These are phyloP conservation scores for Drosophila leonis DNA, from an alignment of 2,888 invertebrate genomes.

Conservation along the genomic window DNA sequence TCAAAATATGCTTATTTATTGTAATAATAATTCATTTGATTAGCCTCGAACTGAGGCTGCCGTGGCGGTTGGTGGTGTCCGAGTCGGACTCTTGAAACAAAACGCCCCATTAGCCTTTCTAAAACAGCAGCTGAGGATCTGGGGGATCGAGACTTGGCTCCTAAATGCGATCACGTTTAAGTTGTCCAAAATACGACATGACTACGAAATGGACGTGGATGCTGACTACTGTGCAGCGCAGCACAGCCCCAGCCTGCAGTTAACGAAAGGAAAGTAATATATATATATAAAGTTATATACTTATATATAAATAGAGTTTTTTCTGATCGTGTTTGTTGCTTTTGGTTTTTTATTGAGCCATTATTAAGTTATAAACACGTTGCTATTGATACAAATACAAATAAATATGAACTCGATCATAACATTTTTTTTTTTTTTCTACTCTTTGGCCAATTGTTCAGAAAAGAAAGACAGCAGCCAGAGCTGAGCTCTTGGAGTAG, in stretches of 20 bases:
- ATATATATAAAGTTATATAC: not conserved
- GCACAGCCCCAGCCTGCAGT: constrained; percentile 47
- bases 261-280: constrained; percentile 66
- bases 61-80: constrained; percentile 24
- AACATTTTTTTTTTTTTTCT: not conserved
- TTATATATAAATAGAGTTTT: not conserved
- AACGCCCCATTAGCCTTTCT: constrained; percentile 79
- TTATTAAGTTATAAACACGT: constrained; percentile 81
- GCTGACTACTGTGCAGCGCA: constrained; percentile 56
- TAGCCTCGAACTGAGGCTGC: constrained; percentile 37
- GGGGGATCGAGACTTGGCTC: constrained; percentile 21
- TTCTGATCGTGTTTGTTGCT: constrained; percentile 43
- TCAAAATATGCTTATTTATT: constrained; percentile 77
- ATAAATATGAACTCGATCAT: constrained; percentile 63
- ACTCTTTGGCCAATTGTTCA: constrained; percentile 47
- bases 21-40: constrained; percentile 80
- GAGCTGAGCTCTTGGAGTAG: constrained; percentile 11
- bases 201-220: constrained; percentile 41
- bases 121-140: constrained; percentile 43
- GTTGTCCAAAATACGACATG: constrained; percentile 68
- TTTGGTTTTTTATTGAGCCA: constrained; percentile 78
- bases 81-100: constrained; percentile 49
- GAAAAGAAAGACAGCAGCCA: constrained; percentile 58
- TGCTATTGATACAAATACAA: constrained; percentile 78
- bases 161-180: constrained; percentile 75